Evolutionary conservation across 2,888 invertebrate genomes (phyloP).

Genomic region (Conus canariensis): DNA sequence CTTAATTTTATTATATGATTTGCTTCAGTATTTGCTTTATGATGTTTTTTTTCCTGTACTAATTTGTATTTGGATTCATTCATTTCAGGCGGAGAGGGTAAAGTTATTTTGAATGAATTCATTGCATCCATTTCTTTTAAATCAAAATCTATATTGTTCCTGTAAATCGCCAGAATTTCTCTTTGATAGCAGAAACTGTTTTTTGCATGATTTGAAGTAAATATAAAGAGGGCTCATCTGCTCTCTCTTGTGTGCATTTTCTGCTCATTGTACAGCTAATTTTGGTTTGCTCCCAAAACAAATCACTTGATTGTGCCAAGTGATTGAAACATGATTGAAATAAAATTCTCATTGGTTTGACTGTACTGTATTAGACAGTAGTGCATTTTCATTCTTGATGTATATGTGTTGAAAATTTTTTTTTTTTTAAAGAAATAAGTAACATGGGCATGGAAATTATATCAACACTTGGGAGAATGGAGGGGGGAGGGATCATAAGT

Average conservation of each 20-base stretch:
- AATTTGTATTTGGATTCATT: constrained; percentile 12
- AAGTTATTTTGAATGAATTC: constrained; percentile 11
- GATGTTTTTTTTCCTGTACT: background rate
- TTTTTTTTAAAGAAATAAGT: no score
- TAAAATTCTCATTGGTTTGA: background rate
- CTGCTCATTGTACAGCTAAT: background rate
- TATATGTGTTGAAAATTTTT: background rate
- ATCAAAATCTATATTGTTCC: background rate
- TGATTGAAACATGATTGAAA: no score
- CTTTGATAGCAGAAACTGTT: background rate
- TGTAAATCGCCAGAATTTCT: background rate
- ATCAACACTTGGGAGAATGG: no score
- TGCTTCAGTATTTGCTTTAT: no score
- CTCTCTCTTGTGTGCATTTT: background rate
- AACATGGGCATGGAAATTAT: no score
- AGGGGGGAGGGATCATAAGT: no score
- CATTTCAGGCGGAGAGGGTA: constrained; percentile 34
- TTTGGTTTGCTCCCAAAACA: no score
- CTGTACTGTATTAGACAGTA: background rate
- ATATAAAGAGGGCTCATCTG: background rate
- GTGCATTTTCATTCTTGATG: background rate
- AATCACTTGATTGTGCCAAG: no score
- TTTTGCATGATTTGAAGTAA: background rate
- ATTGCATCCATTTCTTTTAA: background rate
- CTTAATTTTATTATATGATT: background rate